A percentile compares a stretch with the other conserved stretches of the same genome.
Evolutionary conservation across 2,113 vertebrate genomes (phyloP).

Genomic region (Oxygymnocypris stewartii): DNA sequence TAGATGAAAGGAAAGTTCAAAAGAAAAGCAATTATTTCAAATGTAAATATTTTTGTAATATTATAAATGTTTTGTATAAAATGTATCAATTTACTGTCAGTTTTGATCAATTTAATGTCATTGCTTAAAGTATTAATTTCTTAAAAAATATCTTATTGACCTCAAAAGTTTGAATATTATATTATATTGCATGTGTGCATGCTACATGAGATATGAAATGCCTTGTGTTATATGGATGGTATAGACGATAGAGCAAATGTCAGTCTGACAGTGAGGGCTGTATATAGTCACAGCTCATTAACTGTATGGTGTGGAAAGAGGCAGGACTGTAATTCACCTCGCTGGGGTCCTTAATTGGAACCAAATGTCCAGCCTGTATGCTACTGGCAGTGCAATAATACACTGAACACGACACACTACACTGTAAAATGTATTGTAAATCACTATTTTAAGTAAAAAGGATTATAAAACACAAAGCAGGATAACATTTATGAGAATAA

Average conservation of each 20-base stretch:
- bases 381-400: conserved; percentile 20
- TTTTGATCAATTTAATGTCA: neutral
- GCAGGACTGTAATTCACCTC: conserved; percentile 49
- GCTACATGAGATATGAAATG: neutral
- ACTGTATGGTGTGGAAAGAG: conserved; percentile 44
- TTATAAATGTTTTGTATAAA: neutral
- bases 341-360: conserved; percentile 35
- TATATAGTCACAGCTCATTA: conserved; percentile 53
- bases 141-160: neutral
- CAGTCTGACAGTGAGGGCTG: conserved; percentile 44
- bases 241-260: conserved; percentile 20
- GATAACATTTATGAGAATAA: neutral
- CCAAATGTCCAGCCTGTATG: conserved; percentile 44
- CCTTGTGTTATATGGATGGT: conserved; percentile 9
- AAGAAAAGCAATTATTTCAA: neutral
- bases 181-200: neutral
- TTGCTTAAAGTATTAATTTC: neutral
- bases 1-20: neutral
- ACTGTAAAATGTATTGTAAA: neutral
- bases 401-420: conserved; percentile 25
- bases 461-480: neutral
- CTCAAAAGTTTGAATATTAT: neutral
- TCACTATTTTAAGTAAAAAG: neutral
- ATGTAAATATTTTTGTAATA: neutral
- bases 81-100: too few species aligned